Base-by-base conservation (phyloP, 1,140 invertebrate genomes). In the Zeugodacus cucurbitae region DNA sequence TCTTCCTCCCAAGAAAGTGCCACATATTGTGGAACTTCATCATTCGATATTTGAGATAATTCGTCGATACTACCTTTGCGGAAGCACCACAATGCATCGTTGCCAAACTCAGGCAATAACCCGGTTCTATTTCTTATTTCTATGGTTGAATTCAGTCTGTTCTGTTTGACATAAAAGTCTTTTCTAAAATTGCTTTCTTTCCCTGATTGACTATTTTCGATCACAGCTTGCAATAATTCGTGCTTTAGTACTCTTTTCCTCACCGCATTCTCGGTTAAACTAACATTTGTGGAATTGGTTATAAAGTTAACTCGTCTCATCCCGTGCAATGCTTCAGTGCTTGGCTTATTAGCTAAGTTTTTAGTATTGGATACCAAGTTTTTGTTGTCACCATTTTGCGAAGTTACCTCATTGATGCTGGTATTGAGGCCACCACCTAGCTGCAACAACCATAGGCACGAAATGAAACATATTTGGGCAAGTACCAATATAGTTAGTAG, bases 61-160 rank as follows among this genome's bases (percentile, higher is more conserved):
- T 87, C 92, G 89, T 95, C 94, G 0, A 95, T 93, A 17, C 95
- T 95, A 20, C 93, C 91, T 26, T 93, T 94, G 90, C 94, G 95
- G 90, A 95, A 96, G 88, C 94, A 90, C 86, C 94, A 95, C 2
- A 94, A n/a, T n/a, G 32, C 4, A 17, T 54, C n/a, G 82, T 86
- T 62, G 11, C 54, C 82, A 62, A 57, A 85, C 59, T 85, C 82
- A 67, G 85, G 29, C 78, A 85, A 62, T 64, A 90, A 89, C 70
- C 82, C 44, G n/a, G 5, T 86, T 58, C 29, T 29, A 59, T 59
- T 59, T 86, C 26, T 58, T 17, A 59, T 14, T 20, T 59, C 85
- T 86, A 86, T 59, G 88, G 89, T 89, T 82, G 88, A 89, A 87
- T 92, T 92, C 37, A 89, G 86, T 78, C 85, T 86, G 26, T 91